Conservation (phyloP, 2,113 vertebrate species). For the Pterocles orientalis region DNA sequence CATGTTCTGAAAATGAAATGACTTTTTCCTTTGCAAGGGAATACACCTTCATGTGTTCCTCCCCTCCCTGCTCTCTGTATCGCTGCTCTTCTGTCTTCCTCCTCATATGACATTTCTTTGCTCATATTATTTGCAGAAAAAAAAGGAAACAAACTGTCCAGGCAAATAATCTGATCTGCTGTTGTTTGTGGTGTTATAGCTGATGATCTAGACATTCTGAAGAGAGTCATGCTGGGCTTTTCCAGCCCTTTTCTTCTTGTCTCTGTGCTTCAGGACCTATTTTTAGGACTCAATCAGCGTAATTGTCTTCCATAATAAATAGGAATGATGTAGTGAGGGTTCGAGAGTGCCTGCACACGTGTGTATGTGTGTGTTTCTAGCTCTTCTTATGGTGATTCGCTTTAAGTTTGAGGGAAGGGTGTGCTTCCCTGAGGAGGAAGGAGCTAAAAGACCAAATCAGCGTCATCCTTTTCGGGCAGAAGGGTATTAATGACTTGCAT, state of each 20-base stretch:
- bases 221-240: not conserved
- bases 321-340: not conserved
- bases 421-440: not conserved
- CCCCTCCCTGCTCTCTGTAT: not conserved
- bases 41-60: rapidly evolving
- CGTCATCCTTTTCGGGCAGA: not conserved
- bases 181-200: not conserved
- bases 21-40: not conserved
- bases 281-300: not conserved
- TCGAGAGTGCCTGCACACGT: not conserved
- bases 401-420: not conserved
- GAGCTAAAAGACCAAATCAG: not conserved
- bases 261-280: not conserved
- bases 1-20: rapidly evolving
- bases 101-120: not conserved
- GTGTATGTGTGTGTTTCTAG: not conserved
- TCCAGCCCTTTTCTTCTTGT: not conserved
- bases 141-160: not conserved
- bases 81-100: not conserved
- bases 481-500: not conserved
- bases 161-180: not conserved
- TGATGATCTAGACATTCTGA: not conserved
- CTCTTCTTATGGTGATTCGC: not conserved
- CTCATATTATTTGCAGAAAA: not conserved
- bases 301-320: not conserved